These are phyloP conservation scores for Pinna nobilis DNA, from an alignment of 1,140 invertebrate genomes.

Conservation along the genomic window DNA sequence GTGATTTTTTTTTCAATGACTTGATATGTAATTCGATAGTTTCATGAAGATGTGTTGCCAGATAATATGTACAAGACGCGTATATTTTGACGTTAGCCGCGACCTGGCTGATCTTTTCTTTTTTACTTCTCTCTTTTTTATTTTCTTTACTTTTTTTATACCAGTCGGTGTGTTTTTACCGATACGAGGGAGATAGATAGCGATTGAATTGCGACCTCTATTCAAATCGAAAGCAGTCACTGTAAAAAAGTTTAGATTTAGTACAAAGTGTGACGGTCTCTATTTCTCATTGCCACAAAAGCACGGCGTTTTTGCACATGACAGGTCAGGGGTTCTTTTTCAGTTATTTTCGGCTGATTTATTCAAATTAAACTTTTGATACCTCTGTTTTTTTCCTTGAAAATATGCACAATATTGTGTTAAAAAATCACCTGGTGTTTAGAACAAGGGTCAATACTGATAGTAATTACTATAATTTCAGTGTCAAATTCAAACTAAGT, in stretches of 20 bases:
- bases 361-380: slow-evolving; percentile 24
- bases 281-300: neutral
- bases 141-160: too few relatives aligned
- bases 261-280: slow-evolving; percentile 10
- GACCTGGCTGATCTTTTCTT: too few relatives aligned
- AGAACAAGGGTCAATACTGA: neutral
- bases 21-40: slow-evolving; percentile 1
- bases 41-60: slow-evolving; percentile 1
- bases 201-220: slow-evolving; percentile 17
- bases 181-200: slow-evolving; percentile 13
- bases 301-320: neutral
- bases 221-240: slow-evolving; percentile 10
- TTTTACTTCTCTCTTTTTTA: too few relatives aligned
- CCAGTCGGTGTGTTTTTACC: slow-evolving; percentile 8
- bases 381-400: neutral
- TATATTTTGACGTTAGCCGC: too few relatives aligned
- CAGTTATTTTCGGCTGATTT: slow-evolving; percentile 17
- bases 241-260: neutral
- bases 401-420: neutral
- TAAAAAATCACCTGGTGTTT: neutral
- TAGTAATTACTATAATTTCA: neutral
- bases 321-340: slow-evolving; percentile 6
- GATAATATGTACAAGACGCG: slow-evolving; percentile 15
- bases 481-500: too few relatives aligned
- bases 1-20: neutral